These are phyloP conservation scores for Bombyx huttoni DNA, from an alignment of 2,888 invertebrate genomes.

Conservation along the genomic window DNA sequence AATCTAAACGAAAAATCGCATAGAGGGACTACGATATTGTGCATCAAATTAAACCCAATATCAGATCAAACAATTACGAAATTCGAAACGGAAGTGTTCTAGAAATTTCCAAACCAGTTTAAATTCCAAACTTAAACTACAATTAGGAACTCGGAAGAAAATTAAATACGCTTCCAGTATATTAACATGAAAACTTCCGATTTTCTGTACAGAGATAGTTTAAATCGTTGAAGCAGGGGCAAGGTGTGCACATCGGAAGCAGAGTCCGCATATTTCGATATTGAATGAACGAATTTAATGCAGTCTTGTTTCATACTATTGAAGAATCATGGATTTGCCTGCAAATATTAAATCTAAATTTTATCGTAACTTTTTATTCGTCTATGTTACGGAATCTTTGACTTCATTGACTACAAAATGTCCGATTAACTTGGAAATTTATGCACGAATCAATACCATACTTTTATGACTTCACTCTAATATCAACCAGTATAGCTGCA, in stretches of 20 bases:
- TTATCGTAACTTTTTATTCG: not conserved
- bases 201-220: slow-evolving; percentile 5
- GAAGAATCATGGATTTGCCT: not conserved
- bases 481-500: too few relatives aligned
- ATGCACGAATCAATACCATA: too few relatives aligned
- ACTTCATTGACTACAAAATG: too few relatives aligned
- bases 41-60: too few relatives aligned
- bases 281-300: slow-evolving; percentile 41
- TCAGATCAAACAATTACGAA: too few relatives aligned
- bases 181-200: slow-evolving; percentile 3
- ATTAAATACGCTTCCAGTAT: not conserved
- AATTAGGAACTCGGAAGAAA: not conserved
- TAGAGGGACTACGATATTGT: too few relatives aligned
- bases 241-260: slow-evolving; percentile 36
- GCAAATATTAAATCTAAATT: not conserved
- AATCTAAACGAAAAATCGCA: too few relatives aligned
- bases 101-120: too few relatives aligned
- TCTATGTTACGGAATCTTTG: not conserved
- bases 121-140: not conserved
- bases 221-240: slow-evolving; percentile 7
- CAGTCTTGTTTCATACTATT: slow-evolving; percentile 26
- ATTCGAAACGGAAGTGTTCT: too few relatives aligned
- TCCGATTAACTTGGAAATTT: too few relatives aligned
- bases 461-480: too few relatives aligned
- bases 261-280: slow-evolving; percentile 46